Base-by-base conservation (phyloP, 2,113 vertebrate species). In the Zapus hudsonius region DNA sequence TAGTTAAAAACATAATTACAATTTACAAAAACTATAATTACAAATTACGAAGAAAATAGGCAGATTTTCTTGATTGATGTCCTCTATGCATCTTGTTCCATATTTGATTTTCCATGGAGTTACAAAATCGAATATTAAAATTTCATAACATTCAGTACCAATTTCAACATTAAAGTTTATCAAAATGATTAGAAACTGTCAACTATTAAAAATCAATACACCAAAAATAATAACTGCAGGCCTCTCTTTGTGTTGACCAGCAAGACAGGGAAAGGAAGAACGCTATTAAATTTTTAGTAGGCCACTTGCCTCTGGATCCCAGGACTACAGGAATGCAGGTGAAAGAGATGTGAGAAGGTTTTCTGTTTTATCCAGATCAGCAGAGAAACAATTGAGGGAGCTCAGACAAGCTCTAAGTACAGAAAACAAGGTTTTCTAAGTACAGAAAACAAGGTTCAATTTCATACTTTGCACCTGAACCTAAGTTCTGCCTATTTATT, bases 361-460 rank as follows among this genome's bases (percentile, higher is more conserved):
- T 96, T 84, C 55, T 89, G 31, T 69, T 73, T 67, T 72, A 80
- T 19, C 70, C 52, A 29, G 89, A 87, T 69, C 29, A 94, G 61
- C 44, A 96, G 95, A 9, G n/a, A 69, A 94, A 95, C 84, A 96
- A 70, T 83, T 90, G 95, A 84, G 40, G 40, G 38, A 96, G 90
- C 59, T 93, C 38, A 94, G 57, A 10, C 96, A 90, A 92, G 89
- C 66, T 75, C 88, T 88, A 89, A 93, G 89, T 93, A 90, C 44
- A 20, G 38, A 67, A 33, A 83, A 63, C 27, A 76, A 52, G 16
- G 95, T 44, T n/a, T n/a, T n/a, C n/a, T n/a, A n/a, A n/a, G n/a
- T n/a, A n/a, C 47, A 75, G 27, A 27, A 74, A 47, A 7, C 63
- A 82, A 79, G 92, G 17, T 81, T 89, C 31, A 85, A 96, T 2